These are phyloP conservation scores for Cydia strobilella DNA, from an alignment of 1,140 invertebrate species.

Conservation along the genomic window DNA sequence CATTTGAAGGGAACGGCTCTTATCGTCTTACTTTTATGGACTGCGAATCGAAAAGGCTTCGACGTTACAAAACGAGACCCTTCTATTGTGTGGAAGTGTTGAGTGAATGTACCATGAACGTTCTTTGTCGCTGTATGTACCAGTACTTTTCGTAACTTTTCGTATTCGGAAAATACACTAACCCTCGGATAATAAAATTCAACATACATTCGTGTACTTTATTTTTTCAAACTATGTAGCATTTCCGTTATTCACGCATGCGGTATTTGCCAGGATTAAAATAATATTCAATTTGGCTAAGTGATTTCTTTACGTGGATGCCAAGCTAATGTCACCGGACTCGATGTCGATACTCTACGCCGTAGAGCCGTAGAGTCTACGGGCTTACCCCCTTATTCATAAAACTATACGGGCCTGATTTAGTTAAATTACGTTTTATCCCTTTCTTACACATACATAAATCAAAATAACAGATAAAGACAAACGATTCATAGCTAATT, in stretches of 20 bases:
- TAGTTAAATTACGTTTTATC: too few relatives aligned
- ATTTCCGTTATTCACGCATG: conserved; percentile 4
- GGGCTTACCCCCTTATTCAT: too few relatives aligned
- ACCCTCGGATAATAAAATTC: conserved; percentile 29
- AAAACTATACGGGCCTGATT: too few relatives aligned
- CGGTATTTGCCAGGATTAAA: conserved; percentile 26
- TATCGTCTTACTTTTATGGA: conserved; percentile 69
- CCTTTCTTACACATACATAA: too few relatives aligned
- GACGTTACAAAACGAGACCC: conserved; percentile 61
- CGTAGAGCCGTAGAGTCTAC: too few relatives aligned
- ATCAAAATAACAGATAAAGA: too few relatives aligned
- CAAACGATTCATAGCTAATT: too few relatives aligned
- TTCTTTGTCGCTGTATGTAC: conserved; percentile 55
- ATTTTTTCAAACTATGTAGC: conserved; percentile 34
- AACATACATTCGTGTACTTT: conserved; percentile 24
- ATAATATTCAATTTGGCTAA: conserved; percentile 30
- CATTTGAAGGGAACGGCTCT: conserved; percentile 66
- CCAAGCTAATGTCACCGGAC: conserved; percentile 10
- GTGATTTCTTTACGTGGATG: conserved; percentile 26
- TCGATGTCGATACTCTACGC: conserved; percentile 13
- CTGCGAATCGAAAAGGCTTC: conserved; percentile 68
- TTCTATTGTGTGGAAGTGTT: conserved; percentile 61
- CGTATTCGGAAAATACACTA: conserved; percentile 40
- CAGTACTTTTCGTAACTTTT: conserved; percentile 44
- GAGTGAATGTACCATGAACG: conserved; percentile 56